A percentile compares a stretch with the other conserved stretches of the same genome.
These are phyloP conservation scores for Rhimphoctona megacephalus DNA, from an alignment of 2,888 invertebrate genomes.

Conservation along the genomic window DNA sequence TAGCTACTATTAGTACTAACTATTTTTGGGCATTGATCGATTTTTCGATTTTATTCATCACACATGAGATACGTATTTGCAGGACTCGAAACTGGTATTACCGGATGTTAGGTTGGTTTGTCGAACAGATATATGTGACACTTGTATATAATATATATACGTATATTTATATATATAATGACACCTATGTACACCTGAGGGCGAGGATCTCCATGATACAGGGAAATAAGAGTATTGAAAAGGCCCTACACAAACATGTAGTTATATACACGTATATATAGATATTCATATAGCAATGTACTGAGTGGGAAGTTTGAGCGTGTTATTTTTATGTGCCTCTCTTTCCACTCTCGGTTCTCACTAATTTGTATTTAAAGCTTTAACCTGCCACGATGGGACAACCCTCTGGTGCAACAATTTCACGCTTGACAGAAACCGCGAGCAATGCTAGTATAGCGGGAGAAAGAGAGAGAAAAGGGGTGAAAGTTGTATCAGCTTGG, in stretches of 20 bases:
- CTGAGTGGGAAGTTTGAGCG: conserved; percentile 14
- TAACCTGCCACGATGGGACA: conserved; percentile 73
- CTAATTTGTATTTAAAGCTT: conserved; percentile 84
- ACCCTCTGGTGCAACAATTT: conserved; percentile 80
- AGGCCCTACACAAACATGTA: not conserved
- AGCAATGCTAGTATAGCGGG: conserved; percentile 19
- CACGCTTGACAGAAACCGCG: conserved; percentile 79
- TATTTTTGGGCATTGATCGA: conserved; percentile 66
- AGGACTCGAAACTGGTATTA: conserved; percentile 12
- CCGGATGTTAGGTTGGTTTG: conserved; percentile 13
- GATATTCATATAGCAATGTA: not conserved
- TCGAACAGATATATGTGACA: no score
- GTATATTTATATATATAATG: not conserved
- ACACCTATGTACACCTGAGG: conserved; percentile 1
- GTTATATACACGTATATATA: not conserved
- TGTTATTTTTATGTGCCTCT: conserved; percentile 48
- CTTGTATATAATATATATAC: no score
- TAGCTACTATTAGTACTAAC: conserved; percentile 40
- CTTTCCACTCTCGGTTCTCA: conserved; percentile 69
- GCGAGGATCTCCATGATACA: conserved; percentile 20
- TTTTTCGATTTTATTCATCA: conserved; percentile 67
- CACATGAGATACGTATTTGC: conserved; percentile 24
- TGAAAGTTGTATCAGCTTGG: conserved; percentile 53
- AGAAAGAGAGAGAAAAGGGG: conserved; percentile 17
- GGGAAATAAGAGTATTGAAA: conserved; percentile 36